Base-by-base conservation (phyloP, 2,797 vertebrate genomes). In the Gambusia yucatana region DNA sequence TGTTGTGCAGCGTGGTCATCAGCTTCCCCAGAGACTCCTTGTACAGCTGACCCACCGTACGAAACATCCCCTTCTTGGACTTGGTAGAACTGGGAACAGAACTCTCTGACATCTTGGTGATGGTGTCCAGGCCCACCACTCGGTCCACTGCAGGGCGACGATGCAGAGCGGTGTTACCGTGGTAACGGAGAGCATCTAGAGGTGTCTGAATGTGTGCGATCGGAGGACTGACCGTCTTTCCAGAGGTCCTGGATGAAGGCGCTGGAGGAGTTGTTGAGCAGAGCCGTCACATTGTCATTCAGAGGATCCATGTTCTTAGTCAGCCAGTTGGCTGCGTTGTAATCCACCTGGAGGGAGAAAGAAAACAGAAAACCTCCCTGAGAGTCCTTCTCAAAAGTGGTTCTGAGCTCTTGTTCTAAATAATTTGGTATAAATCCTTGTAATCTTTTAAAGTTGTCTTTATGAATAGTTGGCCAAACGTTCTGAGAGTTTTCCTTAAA, bases 31-130 rank as follows among this genome's bases (percentile, higher is more conserved):
- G 93, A 71, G 98, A 98, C 83, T 99, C 98, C 85, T 99, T 99
- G 94, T 99, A 99, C 63, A 99, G 96, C 43, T 99, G 98, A 0
- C 98, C 98, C 13, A 99, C 98, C 0, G 98, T 99, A 4, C 98
- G 97, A 70, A 99, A 99, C 98, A 99, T 99, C 14, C 98, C 98
- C 94, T 99, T 99, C 94, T 99, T 99, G 89, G 98, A 98, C 88
- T 98, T 99, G 57, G 98, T 98, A 82, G 97, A 86, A 0, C 96
- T 97, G 48, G 97, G 97, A 22, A 90, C 93, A 0, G 97, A 97
- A 80, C 97, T 98, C 90, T 99, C 97, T 0, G 97, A 97, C 98
- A 99, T 99, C 94, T 99, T 99, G 80, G 97, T 97, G 87, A 99
- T 97, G 83, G 98, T 98, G 77, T 99, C 98, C 90, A 99, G 92